phyloP scores from a whole-genome alignment of 2,797 vertebrate species.

The Alca torda region DNA sequence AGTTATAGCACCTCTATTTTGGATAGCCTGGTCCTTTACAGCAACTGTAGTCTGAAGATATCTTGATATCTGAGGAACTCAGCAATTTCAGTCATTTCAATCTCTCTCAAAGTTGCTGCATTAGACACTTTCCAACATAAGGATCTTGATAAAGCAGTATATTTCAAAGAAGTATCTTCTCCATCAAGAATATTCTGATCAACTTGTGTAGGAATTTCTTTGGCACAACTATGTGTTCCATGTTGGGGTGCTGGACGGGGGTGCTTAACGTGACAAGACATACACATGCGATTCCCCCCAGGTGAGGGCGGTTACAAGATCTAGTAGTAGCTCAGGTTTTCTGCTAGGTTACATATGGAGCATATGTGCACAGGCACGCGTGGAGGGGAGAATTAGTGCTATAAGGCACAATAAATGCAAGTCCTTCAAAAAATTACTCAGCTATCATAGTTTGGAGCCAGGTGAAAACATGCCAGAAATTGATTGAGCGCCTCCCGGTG shows the following conservation, averaged over 20 bases:
- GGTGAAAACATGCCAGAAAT: neutral
- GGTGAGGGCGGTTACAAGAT: neutral
- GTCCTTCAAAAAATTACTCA: neutral
- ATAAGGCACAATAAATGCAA: neutral
- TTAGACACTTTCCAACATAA: neutral
- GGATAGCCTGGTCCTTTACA: neutral
- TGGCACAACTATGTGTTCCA: neutral
- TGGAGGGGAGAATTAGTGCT: neutral
- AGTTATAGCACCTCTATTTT: neutral
- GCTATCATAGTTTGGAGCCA: neutral
- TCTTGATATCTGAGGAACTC: neutral
- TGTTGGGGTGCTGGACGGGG: neutral
- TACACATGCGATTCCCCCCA: accelerated
- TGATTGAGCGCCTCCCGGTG: neutral
- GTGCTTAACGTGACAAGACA: neutral
- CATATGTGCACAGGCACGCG: accelerated
- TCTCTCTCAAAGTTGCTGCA: neutral
- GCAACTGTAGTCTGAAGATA: neutral
- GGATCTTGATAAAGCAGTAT: neutral
- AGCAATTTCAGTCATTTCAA: neutral
- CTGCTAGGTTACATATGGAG: neutral
- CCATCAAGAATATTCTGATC: neutral
- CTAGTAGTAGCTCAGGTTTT: neutral
- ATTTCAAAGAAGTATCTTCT: neutral
- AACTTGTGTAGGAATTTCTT: neutral